These are phyloP conservation scores for Andrena trimmerana DNA, from an alignment of 2,888 invertebrate genomes.

Conservation along the genomic window DNA sequence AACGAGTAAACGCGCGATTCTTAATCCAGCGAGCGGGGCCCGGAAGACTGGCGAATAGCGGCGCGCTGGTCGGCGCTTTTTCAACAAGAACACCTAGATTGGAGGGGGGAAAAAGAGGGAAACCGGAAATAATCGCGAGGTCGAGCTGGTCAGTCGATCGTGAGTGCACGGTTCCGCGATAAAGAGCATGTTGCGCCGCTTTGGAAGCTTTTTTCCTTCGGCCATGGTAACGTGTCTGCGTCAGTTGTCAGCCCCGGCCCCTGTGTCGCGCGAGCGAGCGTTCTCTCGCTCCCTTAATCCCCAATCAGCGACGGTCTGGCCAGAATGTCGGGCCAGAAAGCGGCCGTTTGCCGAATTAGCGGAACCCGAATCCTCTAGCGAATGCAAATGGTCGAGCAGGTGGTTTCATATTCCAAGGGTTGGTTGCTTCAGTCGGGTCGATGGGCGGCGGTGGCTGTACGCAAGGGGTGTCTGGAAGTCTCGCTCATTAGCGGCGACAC, in stretches of 20 bases:
- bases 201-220: conserved; percentile 1
- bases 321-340: conserved; percentile 39
- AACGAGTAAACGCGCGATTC: conserved; percentile 16
- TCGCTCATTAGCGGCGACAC: conserved; percentile 73
- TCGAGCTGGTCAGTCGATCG: background rate
- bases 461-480: conserved; percentile 68
- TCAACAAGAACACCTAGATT: background rate
- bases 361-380: conserved; percentile 57
- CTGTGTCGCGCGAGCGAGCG: conserved; percentile 11
- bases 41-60: background rate
- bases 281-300: conserved; percentile 51
- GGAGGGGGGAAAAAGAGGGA: background rate
- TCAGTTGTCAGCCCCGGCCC: conserved; percentile 6
- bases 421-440: conserved; percentile 34
- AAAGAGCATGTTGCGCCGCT: background rate
- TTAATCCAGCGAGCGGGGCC: background rate
- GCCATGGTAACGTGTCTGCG: background rate
- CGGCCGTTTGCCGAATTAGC: conserved; percentile 60
- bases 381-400: conserved; percentile 66
- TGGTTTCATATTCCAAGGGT: conserved; percentile 74
- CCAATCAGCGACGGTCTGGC: conserved; percentile 41
- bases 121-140: conserved; percentile 9
- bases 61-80: no score
- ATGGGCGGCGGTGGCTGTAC: conserved; percentile 48
- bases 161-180: background rate